Percentiles rank a stretch among this genome's conserved stretches.
Conservation (phyloP, 2,888 invertebrate species). For the Leucozona laternaria region DNA sequence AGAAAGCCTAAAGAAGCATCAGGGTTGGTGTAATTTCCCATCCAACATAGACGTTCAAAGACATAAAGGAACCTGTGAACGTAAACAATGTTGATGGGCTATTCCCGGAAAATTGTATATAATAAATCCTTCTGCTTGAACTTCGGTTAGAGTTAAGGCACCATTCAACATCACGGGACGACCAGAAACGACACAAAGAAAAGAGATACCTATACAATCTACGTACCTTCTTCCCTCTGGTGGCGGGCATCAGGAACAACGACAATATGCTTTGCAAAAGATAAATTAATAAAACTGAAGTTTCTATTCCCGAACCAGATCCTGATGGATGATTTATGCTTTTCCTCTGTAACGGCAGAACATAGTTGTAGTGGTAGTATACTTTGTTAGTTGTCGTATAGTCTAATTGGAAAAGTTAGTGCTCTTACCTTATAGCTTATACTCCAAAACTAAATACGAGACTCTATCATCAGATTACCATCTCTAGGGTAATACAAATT, state of each 20-base stretch:
- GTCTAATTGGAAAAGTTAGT: conserved; percentile 54
- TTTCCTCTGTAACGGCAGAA: background rate
- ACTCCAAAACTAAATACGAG: conserved; percentile 21
- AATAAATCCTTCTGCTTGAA: conserved; percentile 64
- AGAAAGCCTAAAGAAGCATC: background rate
- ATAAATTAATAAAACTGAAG: conserved; percentile 72
- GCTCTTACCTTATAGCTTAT: conserved; percentile 23
- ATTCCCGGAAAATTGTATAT: conserved; percentile 68
- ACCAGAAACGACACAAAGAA: background rate
- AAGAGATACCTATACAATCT: no score
- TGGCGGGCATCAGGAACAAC: background rate
- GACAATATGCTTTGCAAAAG: conserved; percentile 32
- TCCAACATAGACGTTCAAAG: background rate
- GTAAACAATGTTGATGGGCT: conserved; percentile 71
- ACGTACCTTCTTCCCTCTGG: background rate
- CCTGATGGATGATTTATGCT: conserved; percentile 63
- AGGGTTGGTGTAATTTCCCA: conserved; percentile 13
- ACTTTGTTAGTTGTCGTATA: background rate
- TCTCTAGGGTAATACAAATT: conserved; percentile 57
- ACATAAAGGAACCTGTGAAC: conserved; percentile 29
- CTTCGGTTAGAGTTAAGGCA: conserved; percentile 13
- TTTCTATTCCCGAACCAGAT: conserved; percentile 46
- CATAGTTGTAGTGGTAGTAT: background rate
- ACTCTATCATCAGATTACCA: conserved; percentile 56
- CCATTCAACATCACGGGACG: conserved; percentile 2